Evolutionary conservation across 2,113 vertebrate species (phyloP).

Genomic region (Columba livia): DNA sequence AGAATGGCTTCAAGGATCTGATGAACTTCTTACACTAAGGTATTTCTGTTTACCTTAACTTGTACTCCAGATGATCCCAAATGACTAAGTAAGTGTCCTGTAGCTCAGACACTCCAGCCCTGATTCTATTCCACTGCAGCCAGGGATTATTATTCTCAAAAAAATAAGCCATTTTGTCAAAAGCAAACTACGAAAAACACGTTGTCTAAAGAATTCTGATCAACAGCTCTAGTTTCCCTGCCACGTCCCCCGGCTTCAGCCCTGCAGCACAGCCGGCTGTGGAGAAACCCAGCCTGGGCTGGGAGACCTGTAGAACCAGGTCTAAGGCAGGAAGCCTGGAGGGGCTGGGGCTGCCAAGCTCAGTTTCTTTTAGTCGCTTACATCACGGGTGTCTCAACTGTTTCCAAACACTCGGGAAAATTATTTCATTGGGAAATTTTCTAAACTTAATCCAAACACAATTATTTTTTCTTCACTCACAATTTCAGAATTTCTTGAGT

Average conservation of each 20-base stretch:
- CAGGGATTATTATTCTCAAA: not conserved
- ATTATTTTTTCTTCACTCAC: constrained; percentile 8
- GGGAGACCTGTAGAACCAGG: not conserved
- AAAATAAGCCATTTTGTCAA: not conserved
- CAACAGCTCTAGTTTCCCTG: not conserved
- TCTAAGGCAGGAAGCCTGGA: not conserved
- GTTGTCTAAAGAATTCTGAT: not conserved
- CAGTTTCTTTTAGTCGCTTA: not conserved
- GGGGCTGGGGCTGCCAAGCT: not conserved
- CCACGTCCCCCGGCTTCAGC: not conserved
- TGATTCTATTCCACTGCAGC: not conserved
- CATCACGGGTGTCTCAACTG: not conserved
- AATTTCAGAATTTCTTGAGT: constrained; percentile 41
- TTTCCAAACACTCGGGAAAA: constrained; percentile 6
- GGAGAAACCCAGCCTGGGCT: not conserved
- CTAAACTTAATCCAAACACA: constrained; percentile 14
- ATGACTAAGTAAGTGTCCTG: not conserved
- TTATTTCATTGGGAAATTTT: constrained; percentile 35
- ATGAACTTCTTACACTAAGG: not conserved
- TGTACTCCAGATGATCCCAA: not conserved
- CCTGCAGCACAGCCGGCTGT: not conserved
- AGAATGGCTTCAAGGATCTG: not conserved
- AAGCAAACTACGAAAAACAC: not conserved
- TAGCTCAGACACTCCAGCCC: not conserved
- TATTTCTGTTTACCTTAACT: not conserved